Evolutionary conservation across 2,888 invertebrate species (phyloP).

Genomic region (Sesia bembeciformis): DNA sequence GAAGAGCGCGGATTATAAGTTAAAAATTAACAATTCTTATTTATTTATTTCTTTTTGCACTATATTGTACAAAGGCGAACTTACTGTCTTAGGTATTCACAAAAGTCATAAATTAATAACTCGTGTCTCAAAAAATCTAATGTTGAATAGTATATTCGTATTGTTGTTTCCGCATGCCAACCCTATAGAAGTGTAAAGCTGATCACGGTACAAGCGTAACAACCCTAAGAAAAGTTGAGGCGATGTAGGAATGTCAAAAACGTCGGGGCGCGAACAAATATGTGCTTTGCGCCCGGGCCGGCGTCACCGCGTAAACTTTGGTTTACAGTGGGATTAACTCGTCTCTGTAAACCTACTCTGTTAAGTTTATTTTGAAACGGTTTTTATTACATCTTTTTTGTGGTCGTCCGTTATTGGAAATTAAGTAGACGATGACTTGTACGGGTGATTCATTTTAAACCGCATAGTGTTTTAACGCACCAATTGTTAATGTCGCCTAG

Average conservation of each 20-base stretch:
- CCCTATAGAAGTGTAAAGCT: conserved; percentile 18
- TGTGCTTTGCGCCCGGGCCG: conserved; percentile 46
- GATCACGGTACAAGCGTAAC: conserved; percentile 26
- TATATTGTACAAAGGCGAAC: too few species aligned
- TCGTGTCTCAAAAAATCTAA: too few species aligned
- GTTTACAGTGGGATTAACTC: conserved; percentile 3
- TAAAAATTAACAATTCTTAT: too few species aligned
- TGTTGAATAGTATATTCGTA: too few species aligned
- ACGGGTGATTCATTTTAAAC: too few species aligned
- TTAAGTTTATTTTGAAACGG: background rate
- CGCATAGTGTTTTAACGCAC: too few species aligned
- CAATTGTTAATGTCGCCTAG: too few species aligned
- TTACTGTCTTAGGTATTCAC: too few species aligned
- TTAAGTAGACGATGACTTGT: too few species aligned
- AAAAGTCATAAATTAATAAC: too few species aligned
- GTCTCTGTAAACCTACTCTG: background rate
- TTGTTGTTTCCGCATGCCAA: conserved; percentile 1
- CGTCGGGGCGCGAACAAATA: conserved; percentile 66
- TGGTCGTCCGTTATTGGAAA: background rate
- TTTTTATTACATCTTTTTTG: background rate
- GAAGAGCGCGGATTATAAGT: too few species aligned
- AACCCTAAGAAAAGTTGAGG: conserved; percentile 67
- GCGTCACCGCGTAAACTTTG: conserved; percentile 18
- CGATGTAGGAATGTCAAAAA: conserved; percentile 64
- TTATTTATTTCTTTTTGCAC: too few species aligned